phyloP scores from a whole-genome alignment of 2,888 invertebrate species.

The Lumbricus terrestris region DNA sequence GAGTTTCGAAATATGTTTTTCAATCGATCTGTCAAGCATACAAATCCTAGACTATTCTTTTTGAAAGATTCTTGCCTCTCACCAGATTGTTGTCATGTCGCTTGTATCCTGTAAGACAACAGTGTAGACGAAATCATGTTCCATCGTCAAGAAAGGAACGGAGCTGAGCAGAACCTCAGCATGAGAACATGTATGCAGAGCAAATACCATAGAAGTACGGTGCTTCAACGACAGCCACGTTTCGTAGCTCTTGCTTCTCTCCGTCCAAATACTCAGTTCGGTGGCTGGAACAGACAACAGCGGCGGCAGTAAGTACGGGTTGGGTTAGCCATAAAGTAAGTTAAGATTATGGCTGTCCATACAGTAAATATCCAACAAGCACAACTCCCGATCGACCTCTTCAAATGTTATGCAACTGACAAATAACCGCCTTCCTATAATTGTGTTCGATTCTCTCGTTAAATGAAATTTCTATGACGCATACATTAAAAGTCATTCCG shows the following conservation, averaged over 20 bases:
- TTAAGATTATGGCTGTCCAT: too few species aligned
- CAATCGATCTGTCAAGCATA: too few species aligned
- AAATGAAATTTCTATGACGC: neutral
- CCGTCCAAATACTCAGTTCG: slow-evolving; percentile 14
- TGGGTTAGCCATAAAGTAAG: too few species aligned
- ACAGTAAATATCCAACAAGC: too few species aligned
- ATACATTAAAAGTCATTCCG: neutral
- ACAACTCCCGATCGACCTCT: too few species aligned
- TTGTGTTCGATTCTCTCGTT: neutral
- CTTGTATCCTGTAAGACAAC: slow-evolving; percentile 12
- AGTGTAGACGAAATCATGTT: slow-evolving; percentile 12
- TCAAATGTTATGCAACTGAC: too few species aligned
- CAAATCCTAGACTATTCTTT: too few species aligned
- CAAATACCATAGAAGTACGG: slow-evolving; percentile 13
- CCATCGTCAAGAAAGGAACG: neutral
- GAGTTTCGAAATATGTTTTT: too few species aligned
- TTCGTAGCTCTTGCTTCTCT: slow-evolving; percentile 18
- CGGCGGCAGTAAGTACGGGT: too few species aligned
- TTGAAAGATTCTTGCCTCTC: too few species aligned
- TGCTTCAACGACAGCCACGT: slow-evolving; percentile 26
- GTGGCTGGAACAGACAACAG: neutral
- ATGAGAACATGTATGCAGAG: slow-evolving; percentile 23
- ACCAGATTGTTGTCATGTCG: slow-evolving; percentile 26
- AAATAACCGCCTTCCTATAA: too few species aligned
- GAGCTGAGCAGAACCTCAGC: slow-evolving; percentile 27